Conservation (phyloP, 2,888 invertebrate genomes). For the Mellilla xanthometata region DNA sequence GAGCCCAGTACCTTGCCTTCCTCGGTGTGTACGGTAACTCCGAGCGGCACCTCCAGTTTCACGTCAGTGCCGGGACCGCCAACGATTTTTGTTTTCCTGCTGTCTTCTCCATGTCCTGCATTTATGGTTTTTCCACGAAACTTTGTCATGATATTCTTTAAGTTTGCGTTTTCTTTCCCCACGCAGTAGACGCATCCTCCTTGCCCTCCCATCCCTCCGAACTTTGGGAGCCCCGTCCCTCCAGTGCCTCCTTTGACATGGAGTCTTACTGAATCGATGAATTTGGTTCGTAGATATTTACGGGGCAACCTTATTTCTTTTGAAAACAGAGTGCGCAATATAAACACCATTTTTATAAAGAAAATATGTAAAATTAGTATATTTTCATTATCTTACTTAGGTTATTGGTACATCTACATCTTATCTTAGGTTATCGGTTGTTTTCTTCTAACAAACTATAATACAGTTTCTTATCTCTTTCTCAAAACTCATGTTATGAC, state of each 20-base stretch:
- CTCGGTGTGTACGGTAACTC: constrained; percentile 88
- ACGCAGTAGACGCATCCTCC: constrained; percentile 93
- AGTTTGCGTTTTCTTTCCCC: constrained; percentile 83
- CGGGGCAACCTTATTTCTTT: constrained; percentile 76
- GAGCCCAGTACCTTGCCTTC: constrained; percentile 87
- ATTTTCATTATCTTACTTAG: too few relatives aligned
- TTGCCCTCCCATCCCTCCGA: constrained; percentile 94
- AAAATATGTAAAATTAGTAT: too few relatives aligned
- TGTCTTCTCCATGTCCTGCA: constrained; percentile 89
- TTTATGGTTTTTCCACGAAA: constrained; percentile 82
- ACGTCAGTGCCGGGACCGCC: constrained; percentile 89
- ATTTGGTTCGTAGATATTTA: constrained; percentile 80
- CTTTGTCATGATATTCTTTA: constrained; percentile 75
- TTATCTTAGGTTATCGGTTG: too few relatives aligned
- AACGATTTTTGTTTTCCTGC: constrained; percentile 87
- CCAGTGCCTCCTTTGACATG: constrained; percentile 93
- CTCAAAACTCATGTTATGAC: too few relatives aligned
- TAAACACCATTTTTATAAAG: constrained; percentile 80
- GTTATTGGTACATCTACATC: too few relatives aligned
- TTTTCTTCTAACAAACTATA: too few relatives aligned
- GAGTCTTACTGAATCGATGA: constrained; percentile 91
- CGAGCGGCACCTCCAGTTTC: constrained; percentile 90
- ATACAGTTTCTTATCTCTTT: too few relatives aligned
- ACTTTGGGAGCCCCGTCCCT: constrained; percentile 86
- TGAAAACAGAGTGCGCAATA: constrained; percentile 66